Conservation (phyloP, 2,113 vertebrate genomes). For the Heloderma charlesbogerti region DNA sequence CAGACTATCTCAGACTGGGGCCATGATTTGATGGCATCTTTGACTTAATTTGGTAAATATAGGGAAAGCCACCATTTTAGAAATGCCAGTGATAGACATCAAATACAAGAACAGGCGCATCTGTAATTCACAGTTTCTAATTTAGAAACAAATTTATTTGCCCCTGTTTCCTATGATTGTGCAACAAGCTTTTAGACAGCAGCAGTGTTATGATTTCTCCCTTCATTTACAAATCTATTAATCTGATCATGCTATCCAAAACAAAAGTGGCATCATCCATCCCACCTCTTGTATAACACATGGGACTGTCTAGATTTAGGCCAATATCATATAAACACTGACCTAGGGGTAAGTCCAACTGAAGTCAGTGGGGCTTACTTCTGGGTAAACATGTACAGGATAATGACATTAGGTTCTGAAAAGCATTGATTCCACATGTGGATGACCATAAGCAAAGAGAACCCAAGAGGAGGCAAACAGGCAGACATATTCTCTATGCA, state of each 20-base stretch:
- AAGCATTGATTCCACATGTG: background rate
- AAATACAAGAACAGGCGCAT: slow-evolving; percentile 37
- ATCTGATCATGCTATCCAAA: background rate
- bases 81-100: slow-evolving; percentile 30
- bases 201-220: background rate
- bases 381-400: background rate
- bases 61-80: slow-evolving; percentile 43
- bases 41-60: slow-evolving; percentile 4
- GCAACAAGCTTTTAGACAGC: background rate
- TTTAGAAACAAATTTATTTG: background rate
- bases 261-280: background rate
- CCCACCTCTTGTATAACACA: background rate
- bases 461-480: background rate
- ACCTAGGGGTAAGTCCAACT: background rate
- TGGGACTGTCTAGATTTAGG: background rate
- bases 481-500: background rate
- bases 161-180: background rate
- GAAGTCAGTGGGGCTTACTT: background rate
- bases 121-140: background rate
- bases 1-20: background rate
- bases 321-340: background rate
- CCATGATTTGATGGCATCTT: slow-evolving; percentile 1
- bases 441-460: background rate
- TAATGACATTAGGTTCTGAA: background rate
- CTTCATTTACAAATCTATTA: background rate